Conservation (phyloP, 2,113 vertebrate species). For the Stictonetta naevosa region DNA sequence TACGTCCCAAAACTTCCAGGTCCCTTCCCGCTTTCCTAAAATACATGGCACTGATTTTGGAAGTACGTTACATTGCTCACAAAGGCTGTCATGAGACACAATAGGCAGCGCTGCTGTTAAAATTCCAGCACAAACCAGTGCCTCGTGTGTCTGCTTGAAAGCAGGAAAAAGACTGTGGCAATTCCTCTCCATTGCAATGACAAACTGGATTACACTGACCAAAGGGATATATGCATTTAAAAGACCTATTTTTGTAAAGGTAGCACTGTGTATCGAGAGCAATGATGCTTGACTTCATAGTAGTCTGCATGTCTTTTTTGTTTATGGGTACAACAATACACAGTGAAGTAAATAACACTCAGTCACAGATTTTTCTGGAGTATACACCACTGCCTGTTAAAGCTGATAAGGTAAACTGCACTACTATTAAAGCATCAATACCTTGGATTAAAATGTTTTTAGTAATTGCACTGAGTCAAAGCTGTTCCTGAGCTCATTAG, state of each 20-base stretch:
- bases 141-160: not conserved
- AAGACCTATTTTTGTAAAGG: not conserved
- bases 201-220: not conserved
- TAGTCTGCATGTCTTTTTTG: not conserved
- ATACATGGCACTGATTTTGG: not conserved
- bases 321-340: not conserved
- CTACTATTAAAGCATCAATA: not conserved
- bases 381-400: not conserved
- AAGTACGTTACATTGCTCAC: not conserved
- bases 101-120: not conserved
- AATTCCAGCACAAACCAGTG: not conserved
- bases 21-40: not conserved
- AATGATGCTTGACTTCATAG: not conserved
- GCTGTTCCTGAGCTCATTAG: not conserved
- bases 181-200: not conserved
- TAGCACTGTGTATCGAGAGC: not conserved
- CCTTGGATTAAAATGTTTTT: not conserved
- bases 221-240: not conserved
- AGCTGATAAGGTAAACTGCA: not conserved
- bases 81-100: not conserved
- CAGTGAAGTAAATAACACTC: not conserved
- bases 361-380: not conserved
- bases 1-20: not conserved
- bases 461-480: not conserved
- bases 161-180: not conserved